phyloP scores from a whole-genome alignment of 2,797 vertebrate genomes.

The Enteromius fasciolatus region DNA sequence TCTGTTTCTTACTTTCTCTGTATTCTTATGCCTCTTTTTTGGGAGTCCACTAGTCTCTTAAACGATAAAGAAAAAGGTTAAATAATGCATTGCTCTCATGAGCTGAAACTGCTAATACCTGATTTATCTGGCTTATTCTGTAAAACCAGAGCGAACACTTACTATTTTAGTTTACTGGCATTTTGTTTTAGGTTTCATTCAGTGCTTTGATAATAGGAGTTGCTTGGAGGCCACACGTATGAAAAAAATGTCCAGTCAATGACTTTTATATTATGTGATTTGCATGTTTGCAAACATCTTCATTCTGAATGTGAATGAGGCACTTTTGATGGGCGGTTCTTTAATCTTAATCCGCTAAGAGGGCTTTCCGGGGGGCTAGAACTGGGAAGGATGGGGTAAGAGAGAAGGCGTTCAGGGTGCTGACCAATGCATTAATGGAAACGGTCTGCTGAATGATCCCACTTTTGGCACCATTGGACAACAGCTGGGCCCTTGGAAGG shows the following conservation, averaged over 20 bases:
- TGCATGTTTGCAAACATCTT: constrained; percentile 48
- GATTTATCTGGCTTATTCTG: constrained; percentile 3
- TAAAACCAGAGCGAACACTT: not conserved
- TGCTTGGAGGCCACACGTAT: constrained; percentile 15
- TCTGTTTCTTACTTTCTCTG: not conserved
- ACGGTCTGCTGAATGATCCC: constrained; percentile 48
- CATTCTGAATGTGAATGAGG: constrained; percentile 34
- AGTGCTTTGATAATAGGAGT: constrained; percentile 14
- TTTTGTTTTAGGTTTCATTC: constrained; percentile 10
- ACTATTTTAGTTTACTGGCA: not conserved
- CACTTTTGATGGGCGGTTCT: constrained; percentile 41
- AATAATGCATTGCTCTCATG: not conserved
- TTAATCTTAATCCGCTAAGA: constrained; percentile 48
- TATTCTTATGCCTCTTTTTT: not conserved
- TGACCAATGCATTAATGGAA: constrained; percentile 53
- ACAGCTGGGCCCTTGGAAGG: constrained; percentile 52
- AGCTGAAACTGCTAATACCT: not conserved
- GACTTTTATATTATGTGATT: constrained; percentile 18
- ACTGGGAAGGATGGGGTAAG: constrained; percentile 35
- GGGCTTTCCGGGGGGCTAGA: constrained; percentile 41
- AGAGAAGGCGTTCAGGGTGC: constrained; percentile 36
- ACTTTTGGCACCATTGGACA: constrained; percentile 37
- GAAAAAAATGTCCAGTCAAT: not conserved
- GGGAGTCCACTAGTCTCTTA: not conserved
- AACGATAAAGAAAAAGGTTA: not conserved